Percentiles rank a stretch among this genome's conserved stretches.
Conservation (phyloP, 2,888 invertebrate species). For the Epirrhoe tristata region DNA sequence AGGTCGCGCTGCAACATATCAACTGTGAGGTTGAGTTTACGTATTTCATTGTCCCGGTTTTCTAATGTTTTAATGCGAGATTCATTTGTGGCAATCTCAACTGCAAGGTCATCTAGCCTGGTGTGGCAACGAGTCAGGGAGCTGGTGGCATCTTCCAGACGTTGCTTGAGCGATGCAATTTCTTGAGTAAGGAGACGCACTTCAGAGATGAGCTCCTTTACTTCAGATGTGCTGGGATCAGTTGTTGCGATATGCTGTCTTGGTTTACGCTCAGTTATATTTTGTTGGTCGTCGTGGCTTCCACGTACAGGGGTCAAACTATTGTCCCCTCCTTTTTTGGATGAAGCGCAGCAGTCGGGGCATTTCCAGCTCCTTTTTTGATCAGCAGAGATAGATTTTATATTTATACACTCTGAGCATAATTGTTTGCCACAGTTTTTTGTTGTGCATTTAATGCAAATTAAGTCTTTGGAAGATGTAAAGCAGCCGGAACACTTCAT, state of each 20-base stretch:
- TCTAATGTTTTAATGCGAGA: conserved; percentile 4
- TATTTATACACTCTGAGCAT: conserved; percentile 7
- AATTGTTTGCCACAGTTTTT: neutral
- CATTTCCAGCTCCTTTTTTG: conserved; percentile 1
- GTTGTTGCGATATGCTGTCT: neutral
- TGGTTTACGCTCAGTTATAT: neutral
- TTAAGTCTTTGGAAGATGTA: neutral
- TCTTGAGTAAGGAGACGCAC: neutral
- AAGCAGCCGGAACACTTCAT: neutral
- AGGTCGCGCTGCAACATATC: neutral
- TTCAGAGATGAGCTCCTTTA: neutral
- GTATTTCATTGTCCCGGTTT: neutral
- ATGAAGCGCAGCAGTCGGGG: conserved; percentile 4
- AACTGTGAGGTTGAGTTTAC: neutral
- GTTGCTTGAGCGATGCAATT: neutral
- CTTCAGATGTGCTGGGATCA: neutral
- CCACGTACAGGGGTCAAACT: neutral
- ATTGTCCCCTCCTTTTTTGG: conserved; percentile 5
- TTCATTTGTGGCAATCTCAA: neutral
- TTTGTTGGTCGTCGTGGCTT: neutral
- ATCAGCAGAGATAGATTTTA: neutral
- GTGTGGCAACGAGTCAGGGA: conserved; percentile 1
- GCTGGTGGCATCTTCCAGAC: conserved; percentile 1
- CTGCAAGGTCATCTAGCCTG: neutral
- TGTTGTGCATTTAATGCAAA: neutral